Evolutionary conservation across 2,113 vertebrate species (phyloP).

Genomic region (Fulica atra): DNA sequence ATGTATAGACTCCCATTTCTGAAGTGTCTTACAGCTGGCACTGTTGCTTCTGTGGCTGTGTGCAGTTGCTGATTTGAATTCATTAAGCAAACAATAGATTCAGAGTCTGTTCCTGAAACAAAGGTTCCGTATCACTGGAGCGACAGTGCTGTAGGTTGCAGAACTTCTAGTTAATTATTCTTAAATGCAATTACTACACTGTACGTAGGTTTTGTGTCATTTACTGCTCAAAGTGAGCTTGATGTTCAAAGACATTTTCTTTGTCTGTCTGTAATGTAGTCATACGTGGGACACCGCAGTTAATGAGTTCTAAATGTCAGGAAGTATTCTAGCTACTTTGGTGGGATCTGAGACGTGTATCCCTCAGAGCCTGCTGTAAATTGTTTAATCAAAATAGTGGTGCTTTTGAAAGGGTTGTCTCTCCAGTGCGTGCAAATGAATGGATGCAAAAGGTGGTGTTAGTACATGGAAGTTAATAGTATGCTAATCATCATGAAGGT

Average conservation of each 20-base stretch:
- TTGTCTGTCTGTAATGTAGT: neutral
- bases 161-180: neutral
- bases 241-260: neutral
- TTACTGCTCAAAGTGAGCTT: neutral
- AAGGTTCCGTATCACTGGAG: neutral
- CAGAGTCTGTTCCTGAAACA: neutral
- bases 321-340: neutral
- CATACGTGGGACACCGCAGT: neutral
- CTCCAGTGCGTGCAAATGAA: neutral
- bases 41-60: neutral
- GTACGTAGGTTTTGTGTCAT: neutral
- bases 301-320: neutral
- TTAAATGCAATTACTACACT: neutral
- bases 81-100: neutral
- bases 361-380: neutral
- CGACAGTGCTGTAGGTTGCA: neutral
- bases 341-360: neutral
- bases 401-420: neutral
- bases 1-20: neutral
- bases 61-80: constrained; percentile 22
- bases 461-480: neutral
- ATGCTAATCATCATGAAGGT: neutral
- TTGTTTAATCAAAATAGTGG: neutral
- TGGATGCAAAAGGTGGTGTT: neutral
- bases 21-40: neutral